A percentile compares a stretch with the other conserved stretches of the same genome.
Conservation (phyloP, 2,113 vertebrate species). For the Fukomys damarensis region DNA sequence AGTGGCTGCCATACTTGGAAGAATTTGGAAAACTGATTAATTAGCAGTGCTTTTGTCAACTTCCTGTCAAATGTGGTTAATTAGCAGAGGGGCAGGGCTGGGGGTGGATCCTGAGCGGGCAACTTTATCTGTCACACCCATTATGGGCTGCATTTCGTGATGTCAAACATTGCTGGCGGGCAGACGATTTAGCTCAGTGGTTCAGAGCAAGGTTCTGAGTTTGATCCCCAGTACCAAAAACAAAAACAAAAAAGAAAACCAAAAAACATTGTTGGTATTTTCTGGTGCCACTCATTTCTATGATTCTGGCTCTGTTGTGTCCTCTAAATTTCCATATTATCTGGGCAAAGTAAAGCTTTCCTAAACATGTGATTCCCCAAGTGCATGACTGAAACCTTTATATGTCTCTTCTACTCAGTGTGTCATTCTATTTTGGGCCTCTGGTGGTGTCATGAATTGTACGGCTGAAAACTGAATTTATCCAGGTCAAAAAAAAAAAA, state of each 20-base stretch:
- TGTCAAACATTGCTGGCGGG: background rate
- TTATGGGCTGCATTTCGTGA: too few species aligned
- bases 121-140: background rate
- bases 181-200: too few species aligned
- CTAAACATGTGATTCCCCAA: background rate
- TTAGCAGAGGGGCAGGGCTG: background rate
- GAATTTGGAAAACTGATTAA: background rate
- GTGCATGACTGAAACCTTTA: background rate
- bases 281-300: background rate
- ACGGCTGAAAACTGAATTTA: constrained; percentile 48
- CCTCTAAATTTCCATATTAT: background rate
- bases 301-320: background rate
- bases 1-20: background rate
- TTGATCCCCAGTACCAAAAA: too few species aligned
- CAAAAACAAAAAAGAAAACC: too few species aligned
- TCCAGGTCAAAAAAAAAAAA: background rate
- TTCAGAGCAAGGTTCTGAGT: too few species aligned
- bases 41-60: background rate
- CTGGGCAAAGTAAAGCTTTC: background rate
- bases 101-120: too few species aligned
- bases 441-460: background rate
- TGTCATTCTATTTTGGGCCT: background rate
- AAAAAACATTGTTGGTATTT: background rate
- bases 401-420: background rate
- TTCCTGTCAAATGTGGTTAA: background rate